Percentiles rank a stretch among this genome's conserved stretches.
Conservation (phyloP, 2,888 invertebrate species). For the Drymonia ruficornis region DNA sequence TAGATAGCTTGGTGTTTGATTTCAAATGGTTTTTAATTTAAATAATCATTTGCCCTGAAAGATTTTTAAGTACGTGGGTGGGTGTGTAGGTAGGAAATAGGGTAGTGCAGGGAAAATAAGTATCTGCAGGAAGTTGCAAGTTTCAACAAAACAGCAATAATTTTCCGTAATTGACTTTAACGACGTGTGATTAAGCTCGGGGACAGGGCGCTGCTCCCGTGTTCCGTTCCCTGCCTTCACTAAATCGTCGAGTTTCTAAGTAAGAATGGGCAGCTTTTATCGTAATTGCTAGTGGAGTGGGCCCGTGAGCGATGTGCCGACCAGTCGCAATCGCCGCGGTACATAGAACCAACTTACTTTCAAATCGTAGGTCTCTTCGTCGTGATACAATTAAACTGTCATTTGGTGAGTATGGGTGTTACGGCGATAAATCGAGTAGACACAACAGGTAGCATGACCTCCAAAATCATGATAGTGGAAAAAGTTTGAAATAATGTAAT, state of each 20-base stretch:
- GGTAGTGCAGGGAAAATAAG: too few relatives aligned
- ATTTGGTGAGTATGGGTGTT: too few relatives aligned
- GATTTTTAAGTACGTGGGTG: too few relatives aligned
- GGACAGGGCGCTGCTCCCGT: not conserved
- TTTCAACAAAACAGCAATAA: not conserved
- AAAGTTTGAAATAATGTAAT: too few relatives aligned
- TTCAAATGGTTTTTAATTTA: not conserved
- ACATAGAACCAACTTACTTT: not conserved
- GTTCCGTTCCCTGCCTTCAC: not conserved
- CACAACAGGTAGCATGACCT: too few relatives aligned
- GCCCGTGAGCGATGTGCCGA: constrained; percentile 1
- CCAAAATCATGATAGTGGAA: too few relatives aligned
- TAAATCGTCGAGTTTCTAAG: not conserved
- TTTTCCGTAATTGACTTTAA: not conserved
- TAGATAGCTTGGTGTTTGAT: not conserved
- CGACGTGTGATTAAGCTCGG: not conserved
- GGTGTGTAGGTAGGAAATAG: too few relatives aligned
- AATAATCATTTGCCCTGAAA: too few relatives aligned
- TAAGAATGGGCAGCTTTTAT: constrained; percentile 41
- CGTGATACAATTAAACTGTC: too few relatives aligned
- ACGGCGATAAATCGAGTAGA: too few relatives aligned
- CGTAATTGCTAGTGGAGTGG: constrained; percentile 41
- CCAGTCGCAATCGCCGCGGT: not conserved
- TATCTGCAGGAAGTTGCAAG: not conserved
- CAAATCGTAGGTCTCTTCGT: not conserved